A percentile compares a stretch with the other conserved stretches of the same genome.
Conservation (phyloP, 2,113 vertebrate genomes). For the Laticauda colubrina region DNA sequence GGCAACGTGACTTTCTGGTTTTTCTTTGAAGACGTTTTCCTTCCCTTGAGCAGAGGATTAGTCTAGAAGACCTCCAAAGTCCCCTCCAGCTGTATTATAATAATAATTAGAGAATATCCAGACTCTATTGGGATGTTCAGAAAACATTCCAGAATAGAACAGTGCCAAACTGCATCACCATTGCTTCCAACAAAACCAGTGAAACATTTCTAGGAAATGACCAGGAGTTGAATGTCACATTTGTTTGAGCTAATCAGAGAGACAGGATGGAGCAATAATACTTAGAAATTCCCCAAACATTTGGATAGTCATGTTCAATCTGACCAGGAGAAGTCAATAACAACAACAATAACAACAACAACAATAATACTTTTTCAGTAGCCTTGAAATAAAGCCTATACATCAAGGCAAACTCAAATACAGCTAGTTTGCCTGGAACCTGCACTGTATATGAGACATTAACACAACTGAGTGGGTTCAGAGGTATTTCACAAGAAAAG, state of each 20-base stretch:
- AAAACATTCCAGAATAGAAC: not conserved
- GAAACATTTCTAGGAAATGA: not conserved
- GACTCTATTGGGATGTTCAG: not conserved
- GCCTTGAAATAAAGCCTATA: not conserved
- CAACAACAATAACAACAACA: no score
- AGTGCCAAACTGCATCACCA: not conserved
- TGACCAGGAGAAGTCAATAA: not conserved
- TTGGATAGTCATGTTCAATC: not conserved
- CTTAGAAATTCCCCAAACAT: not conserved
- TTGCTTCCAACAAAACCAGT: not conserved
- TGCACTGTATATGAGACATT: no score
- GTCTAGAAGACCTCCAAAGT: not conserved
- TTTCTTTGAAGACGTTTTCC: no score
- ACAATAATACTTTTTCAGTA: not conserved
- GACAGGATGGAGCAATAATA: not conserved
- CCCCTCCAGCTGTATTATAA: not conserved
- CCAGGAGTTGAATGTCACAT: not conserved
- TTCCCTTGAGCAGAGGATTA: not conserved
- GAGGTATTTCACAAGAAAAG: no score
- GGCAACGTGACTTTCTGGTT: no score
- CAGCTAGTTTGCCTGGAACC: no score
- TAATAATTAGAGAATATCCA: not conserved
- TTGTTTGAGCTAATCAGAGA: not conserved
- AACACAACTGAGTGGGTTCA: no score
- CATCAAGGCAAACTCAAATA: not conserved